phyloP scores from a whole-genome alignment of 2,888 invertebrate genomes.

The Macaria liturata region DNA sequence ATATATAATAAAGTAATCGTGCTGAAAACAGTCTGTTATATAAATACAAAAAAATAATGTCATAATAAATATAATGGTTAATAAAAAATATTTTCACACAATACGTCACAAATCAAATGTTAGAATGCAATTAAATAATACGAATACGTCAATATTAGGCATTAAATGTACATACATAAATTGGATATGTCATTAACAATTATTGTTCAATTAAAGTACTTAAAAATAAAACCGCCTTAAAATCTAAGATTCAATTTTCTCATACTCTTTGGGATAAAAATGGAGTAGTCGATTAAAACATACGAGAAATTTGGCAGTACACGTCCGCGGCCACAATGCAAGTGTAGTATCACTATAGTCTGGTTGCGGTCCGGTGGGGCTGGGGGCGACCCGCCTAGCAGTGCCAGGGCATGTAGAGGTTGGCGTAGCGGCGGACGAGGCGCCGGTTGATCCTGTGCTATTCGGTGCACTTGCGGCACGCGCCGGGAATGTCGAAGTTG shows the following conservation, averaged over 20 bases:
- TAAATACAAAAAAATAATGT: too few species aligned
- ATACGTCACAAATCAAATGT: too few species aligned
- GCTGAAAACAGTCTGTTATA: too few species aligned
- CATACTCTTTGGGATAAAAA: conserved; percentile 72
- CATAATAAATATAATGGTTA: too few species aligned
- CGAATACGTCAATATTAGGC: too few species aligned
- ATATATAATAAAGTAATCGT: too few species aligned
- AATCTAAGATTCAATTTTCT: conserved; percentile 63
- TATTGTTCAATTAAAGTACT: neutral
- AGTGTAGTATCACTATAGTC: too few species aligned
- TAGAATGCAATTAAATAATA: too few species aligned
- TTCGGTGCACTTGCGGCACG: conserved; percentile 84
- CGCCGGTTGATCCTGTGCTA: conserved; percentile 79
- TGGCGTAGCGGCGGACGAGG: conserved; percentile 71
- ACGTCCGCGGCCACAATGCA: conserved; percentile 33
- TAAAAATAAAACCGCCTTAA: conserved; percentile 44
- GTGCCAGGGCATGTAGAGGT: conserved; percentile 76
- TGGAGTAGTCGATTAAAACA: conserved; percentile 42
- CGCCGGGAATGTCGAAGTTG: conserved; percentile 95
- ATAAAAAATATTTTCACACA: too few species aligned
- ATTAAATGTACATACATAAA: too few species aligned
- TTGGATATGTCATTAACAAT: too few species aligned
- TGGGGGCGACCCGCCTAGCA: conserved; percentile 46
- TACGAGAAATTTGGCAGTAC: conserved; percentile 65
- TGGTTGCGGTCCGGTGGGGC: conserved; percentile 42